Evolutionary conservation across 2,113 vertebrate species (phyloP).

Genomic region (Urocolius indicus): DNA sequence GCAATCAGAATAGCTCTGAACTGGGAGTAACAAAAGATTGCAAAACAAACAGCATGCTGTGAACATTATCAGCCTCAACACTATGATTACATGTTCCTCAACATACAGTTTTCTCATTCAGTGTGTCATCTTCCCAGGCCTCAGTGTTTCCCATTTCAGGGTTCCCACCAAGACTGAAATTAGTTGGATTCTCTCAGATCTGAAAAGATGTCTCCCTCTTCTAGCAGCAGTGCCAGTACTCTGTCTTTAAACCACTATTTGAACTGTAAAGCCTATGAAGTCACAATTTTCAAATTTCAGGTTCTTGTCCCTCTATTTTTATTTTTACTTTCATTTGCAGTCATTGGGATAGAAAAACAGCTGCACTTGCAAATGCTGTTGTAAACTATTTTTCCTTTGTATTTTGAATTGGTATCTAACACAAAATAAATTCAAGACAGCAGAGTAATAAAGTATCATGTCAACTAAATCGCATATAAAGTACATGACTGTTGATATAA

Average conservation of each 20-base stretch:
- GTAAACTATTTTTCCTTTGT: not conserved
- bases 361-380: not conserved
- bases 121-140: not conserved
- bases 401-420: not conserved
- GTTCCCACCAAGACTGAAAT: conserved; percentile 1
- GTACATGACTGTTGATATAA: not conserved
- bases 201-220: not conserved
- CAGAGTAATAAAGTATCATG: not conserved
- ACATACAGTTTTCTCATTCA: not conserved
- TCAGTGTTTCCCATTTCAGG: not conserved
- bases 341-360: not conserved
- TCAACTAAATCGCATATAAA: not conserved
- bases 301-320: not conserved
- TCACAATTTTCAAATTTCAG: not conserved
- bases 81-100: not conserved
- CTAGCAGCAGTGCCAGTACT: not conserved
- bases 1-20: not conserved
- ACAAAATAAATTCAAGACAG: not conserved
- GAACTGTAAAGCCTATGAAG: not conserved
- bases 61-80: not conserved
- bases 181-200: not conserved
- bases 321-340: not conserved
- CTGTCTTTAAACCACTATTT: not conserved
- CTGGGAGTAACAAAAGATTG: not conserved
- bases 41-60: not conserved